Percentiles rank a stretch among this genome's conserved stretches.
Evolutionary conservation across 2,113 vertebrate species (phyloP).

Genomic region (Nibea albiflora): DNA sequence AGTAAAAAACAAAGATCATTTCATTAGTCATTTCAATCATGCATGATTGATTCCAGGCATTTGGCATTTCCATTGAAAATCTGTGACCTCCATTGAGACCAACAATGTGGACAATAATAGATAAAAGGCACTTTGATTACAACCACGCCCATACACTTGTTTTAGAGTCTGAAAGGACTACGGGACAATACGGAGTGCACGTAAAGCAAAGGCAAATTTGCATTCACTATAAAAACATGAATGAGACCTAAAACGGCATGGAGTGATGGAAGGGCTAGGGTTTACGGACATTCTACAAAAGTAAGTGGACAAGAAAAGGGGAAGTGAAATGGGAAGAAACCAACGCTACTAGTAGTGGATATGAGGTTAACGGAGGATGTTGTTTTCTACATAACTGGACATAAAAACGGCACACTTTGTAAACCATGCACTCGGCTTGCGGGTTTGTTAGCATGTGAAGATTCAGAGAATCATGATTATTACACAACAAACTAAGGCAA

Average conservation of each 20-base stretch:
- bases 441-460: not conserved
- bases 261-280: not conserved
- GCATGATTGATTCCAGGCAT: not conserved
- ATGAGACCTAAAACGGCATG: not conserved
- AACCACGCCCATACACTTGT: slow-evolving; percentile 32
- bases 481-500: slow-evolving; percentile 4
- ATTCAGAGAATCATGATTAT: slow-evolving; percentile 4
- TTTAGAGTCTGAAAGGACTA: slow-evolving; percentile 21
- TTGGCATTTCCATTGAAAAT: slow-evolving; percentile 9
- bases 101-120: not conserved
- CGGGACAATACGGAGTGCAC: slow-evolving; percentile 18
- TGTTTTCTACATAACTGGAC: not conserved
- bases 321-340: slow-evolving; percentile 1
- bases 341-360: not conserved
- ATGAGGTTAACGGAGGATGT: not conserved
- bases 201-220: slow-evolving; percentile 29
- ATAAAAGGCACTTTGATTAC: slow-evolving; percentile 23
- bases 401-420: not conserved
- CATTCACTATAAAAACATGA: slow-evolving; percentile 7
- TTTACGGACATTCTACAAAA: slow-evolving; percentile 8
- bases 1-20: slow-evolving; percentile 17
- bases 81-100: not conserved
- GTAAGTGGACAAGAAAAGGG: not conserved
- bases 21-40: not conserved
- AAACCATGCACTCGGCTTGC: not conserved